Evolutionary conservation across 1,140 invertebrate genomes (phyloP).

Genomic region (Phocides pigmalion): DNA sequence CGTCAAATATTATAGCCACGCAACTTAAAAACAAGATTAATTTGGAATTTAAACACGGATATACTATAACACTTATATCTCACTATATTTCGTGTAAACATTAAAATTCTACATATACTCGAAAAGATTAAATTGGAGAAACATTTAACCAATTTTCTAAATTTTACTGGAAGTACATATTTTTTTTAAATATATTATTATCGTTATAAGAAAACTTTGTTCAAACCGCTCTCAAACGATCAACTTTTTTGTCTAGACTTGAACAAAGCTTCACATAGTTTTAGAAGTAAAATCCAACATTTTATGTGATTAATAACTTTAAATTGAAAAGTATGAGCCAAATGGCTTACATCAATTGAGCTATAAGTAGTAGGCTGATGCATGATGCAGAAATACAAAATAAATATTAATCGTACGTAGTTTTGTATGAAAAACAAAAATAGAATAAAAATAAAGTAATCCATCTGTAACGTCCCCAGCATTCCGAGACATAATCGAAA

Average conservation of each 20-base stretch:
- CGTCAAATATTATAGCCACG: neutral
- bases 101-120: constrained; percentile 25
- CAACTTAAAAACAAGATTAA: neutral
- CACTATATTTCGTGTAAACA: constrained; percentile 19
- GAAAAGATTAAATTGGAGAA: constrained; percentile 3
- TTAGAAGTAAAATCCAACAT: neutral
- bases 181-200: neutral
- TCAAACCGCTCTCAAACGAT: neutral
- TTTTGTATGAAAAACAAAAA: no score
- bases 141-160: neutral
- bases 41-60: neutral
- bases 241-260: no score
- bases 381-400: no score
- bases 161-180: constrained; percentile 8
- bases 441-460: no score
- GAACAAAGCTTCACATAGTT: neutral
- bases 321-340: constrained; percentile 13
- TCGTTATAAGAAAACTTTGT: constrained; percentile 13
- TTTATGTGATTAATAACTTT: constrained; percentile 5
- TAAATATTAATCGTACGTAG: no score
- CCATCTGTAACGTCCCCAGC: no score
- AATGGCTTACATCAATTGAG: constrained; percentile 15
- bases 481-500: no score
- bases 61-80: constrained; percentile 13
- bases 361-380: no score